Evolutionary conservation across 2,888 invertebrate genomes (phyloP).

Genomic region (Platerodrilus igneus): DNA sequence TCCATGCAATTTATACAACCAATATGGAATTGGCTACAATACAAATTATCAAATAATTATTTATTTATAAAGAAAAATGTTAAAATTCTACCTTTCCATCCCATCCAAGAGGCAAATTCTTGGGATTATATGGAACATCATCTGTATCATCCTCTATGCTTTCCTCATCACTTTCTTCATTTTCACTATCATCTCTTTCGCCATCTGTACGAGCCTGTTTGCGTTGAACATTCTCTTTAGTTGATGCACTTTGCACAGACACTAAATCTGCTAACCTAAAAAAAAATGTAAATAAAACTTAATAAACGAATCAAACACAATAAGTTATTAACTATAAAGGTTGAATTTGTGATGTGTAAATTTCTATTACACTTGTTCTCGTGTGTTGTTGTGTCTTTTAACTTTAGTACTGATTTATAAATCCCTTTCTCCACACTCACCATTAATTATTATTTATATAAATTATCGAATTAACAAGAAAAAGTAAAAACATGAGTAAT

Average conservation of each 20-base stretch:
- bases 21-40: conserved; percentile 77
- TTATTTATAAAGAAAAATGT: background rate
- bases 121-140: conserved; percentile 98
- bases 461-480: no score
- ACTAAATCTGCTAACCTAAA: conserved; percentile 74
- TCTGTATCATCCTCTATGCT: conserved; percentile 86
- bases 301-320: background rate
- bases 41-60: conserved; percentile 22
- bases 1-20: conserved; percentile 98
- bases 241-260: conserved; percentile 79
- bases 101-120: conserved; percentile 98
- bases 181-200: conserved; percentile 87
- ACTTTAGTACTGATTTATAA: no score
- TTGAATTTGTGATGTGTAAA: no score
- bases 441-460: no score
- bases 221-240: conserved; percentile 97
- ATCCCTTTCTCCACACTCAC: no score
- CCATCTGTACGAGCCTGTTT: conserved; percentile 95
- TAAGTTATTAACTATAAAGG: no score
- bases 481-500: no score
- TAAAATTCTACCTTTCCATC: conserved; percentile 75
- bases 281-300: conserved; percentile 1
- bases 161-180: conserved; percentile 75
- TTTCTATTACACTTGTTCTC: no score
- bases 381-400: no score